A percentile compares a stretch with the other conserved stretches of the same genome.
Evolutionary conservation across 2,888 invertebrate species (phyloP).

Genomic region (Tenthredo livida): DNA sequence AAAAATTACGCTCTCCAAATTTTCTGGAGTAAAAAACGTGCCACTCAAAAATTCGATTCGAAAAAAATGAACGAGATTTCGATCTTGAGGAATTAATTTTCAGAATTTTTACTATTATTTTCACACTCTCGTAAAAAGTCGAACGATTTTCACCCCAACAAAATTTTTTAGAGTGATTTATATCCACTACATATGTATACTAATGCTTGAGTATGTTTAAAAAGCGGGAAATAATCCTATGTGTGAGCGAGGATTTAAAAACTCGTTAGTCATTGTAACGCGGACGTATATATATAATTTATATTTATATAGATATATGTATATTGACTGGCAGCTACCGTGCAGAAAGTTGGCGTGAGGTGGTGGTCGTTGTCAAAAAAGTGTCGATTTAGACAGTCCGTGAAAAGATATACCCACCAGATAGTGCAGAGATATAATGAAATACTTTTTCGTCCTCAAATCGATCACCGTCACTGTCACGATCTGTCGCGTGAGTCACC

Average conservation of each 20-base stretch:
- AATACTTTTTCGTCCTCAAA: not conserved
- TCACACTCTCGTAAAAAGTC: too few relatives aligned
- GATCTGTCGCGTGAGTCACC: not conserved
- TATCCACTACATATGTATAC: not conserved
- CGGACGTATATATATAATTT: too few relatives aligned
- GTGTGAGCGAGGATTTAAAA: not conserved
- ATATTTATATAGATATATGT: not conserved
- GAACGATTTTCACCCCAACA: too few relatives aligned
- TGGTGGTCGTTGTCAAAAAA: not conserved
- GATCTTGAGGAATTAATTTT: too few relatives aligned
- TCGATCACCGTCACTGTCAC: conserved; percentile 42
- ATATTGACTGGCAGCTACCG: not conserved
- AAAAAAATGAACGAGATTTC: too few relatives aligned
- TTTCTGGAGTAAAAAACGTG: not conserved
- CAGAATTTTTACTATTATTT: too few relatives aligned
- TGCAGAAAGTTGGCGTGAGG: not conserved
- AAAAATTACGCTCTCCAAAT: not conserved
- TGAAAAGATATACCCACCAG: not conserved
- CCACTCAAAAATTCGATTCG: too few relatives aligned
- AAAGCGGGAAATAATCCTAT: not conserved
- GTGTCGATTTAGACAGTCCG: conserved; percentile 13
- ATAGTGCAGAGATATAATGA: not conserved
- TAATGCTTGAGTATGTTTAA: not conserved
- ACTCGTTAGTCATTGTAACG: conserved; percentile 21
- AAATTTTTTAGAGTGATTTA: not conserved